phyloP scores from a whole-genome alignment of 2,888 invertebrate genomes.

The Chrysotoxum bicinctum region DNA sequence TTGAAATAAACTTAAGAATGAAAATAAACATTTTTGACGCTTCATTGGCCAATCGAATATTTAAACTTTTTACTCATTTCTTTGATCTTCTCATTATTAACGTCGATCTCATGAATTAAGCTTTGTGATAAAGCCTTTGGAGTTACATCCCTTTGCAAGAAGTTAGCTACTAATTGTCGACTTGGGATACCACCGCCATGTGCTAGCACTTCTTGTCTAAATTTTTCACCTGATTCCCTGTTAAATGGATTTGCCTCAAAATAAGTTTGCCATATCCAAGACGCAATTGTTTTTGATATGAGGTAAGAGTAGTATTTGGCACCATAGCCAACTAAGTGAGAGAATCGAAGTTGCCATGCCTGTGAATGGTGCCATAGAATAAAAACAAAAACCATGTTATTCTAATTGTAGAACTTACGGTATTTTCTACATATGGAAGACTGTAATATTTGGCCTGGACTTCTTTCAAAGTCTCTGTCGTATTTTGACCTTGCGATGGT shows the following conservation, averaged over 20 bases:
- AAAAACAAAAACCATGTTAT: not conserved
- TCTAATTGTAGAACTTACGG: constrained; percentile 83
- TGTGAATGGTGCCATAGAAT: constrained; percentile 77
- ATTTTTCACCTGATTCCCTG: constrained; percentile 89
- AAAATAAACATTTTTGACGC: not conserved
- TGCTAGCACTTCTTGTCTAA: constrained; percentile 89
- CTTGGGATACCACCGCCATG: constrained; percentile 95
- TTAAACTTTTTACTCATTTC: constrained; percentile 74
- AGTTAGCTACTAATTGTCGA: constrained; percentile 88
- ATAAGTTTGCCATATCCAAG: constrained; percentile 94
- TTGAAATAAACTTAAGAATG: not conserved
- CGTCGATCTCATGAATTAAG: constrained; percentile 89
- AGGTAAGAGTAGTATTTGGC: constrained; percentile 99
- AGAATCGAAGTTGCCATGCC: constrained; percentile 98
- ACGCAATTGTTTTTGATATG: constrained; percentile 95
- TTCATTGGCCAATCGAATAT: constrained; percentile 30
- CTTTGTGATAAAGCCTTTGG: constrained; percentile 90
- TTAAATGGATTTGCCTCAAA: constrained; percentile 91
- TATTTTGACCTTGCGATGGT: constrained; percentile 79
- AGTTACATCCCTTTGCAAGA: constrained; percentile 89
- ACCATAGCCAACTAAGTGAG: constrained; percentile 98
- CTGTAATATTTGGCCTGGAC: constrained; percentile 93
- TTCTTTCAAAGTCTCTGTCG: constrained; percentile 88
- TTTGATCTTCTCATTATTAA: constrained; percentile 83
- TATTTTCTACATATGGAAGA: constrained; percentile 92